Conservation (phyloP, 2,797 vertebrate genomes). For the Gephyroberyx darwinii region DNA sequence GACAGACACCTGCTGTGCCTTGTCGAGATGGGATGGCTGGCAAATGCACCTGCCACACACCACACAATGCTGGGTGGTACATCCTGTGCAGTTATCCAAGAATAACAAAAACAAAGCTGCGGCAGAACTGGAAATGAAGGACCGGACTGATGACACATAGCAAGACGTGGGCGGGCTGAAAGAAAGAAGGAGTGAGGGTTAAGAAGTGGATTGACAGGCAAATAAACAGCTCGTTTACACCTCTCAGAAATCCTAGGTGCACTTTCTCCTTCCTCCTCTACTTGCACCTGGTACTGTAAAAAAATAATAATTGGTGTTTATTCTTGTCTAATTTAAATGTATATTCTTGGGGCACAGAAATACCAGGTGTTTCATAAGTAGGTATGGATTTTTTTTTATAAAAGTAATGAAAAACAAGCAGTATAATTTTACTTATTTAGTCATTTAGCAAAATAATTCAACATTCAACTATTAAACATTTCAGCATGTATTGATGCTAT, state of each 20-base stretch:
- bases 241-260: conserved; percentile 29
- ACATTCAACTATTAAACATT: no score
- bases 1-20: conserved; percentile 65
- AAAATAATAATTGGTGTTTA: neutral
- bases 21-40: conserved; percentile 40
- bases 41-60: conserved; percentile 51
- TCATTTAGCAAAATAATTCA: no score
- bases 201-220: conserved; percentile 64
- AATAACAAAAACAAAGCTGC: conserved; percentile 19
- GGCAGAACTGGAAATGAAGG: conserved; percentile 45
- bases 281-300: conserved; percentile 40
- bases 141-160: conserved; percentile 42
- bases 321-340: conserved; percentile 14
- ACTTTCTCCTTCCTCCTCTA: conserved; percentile 31
- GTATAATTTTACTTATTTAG: no score
- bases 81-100: conserved; percentile 23
- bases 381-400: no score
- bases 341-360: neutral
- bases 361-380: neutral
- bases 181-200: conserved; percentile 12
- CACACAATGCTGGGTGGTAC: conserved; percentile 3
- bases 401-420: no score
- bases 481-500: no score
- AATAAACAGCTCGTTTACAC: conserved; percentile 64
- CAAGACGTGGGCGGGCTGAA: conserved; percentile 41